A percentile compares a stretch with the other conserved stretches of the same genome.
phyloP scores from a whole-genome alignment of 2,113 vertebrate species.

The Callospermophilus lateralis region DNA sequence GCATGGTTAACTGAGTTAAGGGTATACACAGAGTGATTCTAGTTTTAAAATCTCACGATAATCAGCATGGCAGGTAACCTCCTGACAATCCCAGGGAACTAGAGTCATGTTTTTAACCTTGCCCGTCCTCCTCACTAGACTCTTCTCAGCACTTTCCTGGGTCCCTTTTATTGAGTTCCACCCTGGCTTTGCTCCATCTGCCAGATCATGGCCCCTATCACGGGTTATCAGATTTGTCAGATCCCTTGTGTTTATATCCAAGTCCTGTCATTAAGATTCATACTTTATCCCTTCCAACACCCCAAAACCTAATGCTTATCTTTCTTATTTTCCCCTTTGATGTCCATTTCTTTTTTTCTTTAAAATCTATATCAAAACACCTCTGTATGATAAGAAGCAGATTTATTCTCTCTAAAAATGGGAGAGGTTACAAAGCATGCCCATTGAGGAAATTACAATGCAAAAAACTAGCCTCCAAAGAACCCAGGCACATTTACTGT shows the following conservation, averaged over 20 bases:
- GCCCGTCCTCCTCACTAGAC: background rate
- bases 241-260: background rate
- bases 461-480: background rate
- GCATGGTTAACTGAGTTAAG: background rate
- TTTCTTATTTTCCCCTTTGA: background rate
- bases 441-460: background rate
- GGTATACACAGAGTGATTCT: background rate
- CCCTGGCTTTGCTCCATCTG: background rate
- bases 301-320: background rate
- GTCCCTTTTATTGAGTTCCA: background rate
- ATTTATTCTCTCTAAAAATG: background rate
- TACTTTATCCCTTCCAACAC: background rate
- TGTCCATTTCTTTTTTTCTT: constrained; percentile 28
- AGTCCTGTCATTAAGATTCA: background rate
- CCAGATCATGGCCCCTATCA: background rate
- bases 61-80: background rate
- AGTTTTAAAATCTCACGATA: background rate
- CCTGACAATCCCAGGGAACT: background rate
- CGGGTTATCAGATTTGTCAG: background rate
- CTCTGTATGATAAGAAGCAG: background rate
- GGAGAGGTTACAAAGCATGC: background rate
- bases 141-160: background rate
- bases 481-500: background rate
- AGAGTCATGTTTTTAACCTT: background rate
- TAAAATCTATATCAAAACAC: background rate